Evolutionary conservation across 2,797 vertebrate genomes (phyloP).

Genomic region (Parotocinclus haroldoi): DNA sequence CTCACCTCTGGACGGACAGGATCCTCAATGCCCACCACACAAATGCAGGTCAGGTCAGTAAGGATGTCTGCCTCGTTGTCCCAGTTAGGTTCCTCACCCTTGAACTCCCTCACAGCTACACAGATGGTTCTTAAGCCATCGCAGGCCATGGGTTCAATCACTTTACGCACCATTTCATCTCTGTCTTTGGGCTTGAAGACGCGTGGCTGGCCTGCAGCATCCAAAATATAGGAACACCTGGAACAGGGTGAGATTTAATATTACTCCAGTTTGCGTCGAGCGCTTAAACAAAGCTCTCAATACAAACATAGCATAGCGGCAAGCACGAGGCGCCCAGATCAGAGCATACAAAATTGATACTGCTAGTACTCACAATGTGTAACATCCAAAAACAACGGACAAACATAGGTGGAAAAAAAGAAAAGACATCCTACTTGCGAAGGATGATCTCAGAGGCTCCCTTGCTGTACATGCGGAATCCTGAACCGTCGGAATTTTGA

Average conservation of each 20-base stretch:
- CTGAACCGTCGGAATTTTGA: constrained; percentile 66
- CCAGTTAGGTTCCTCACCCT: constrained; percentile 82
- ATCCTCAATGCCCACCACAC: constrained; percentile 94
- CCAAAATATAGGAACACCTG: constrained; percentile 88
- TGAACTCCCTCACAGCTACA: constrained; percentile 88
- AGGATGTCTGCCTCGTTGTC: constrained; percentile 87
- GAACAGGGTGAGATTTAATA: constrained; percentile 8
- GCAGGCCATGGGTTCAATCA: constrained; percentile 96
- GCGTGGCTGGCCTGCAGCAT: constrained; percentile 74
- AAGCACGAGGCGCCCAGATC: not conserved
- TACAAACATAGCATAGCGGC: constrained; percentile 11
- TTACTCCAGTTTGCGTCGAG: not conserved
- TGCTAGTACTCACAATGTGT: not conserved
- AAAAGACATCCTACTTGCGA: constrained; percentile 77
- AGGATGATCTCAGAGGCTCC: constrained; percentile 94
- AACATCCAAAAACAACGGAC: not conserved
- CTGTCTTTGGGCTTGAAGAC: constrained; percentile 86
- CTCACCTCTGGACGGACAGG: constrained; percentile 92
- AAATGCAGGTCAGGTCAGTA: constrained; percentile 84
- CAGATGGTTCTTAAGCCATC: constrained; percentile 94
- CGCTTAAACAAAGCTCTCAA: constrained; percentile 3
- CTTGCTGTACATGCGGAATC: constrained; percentile 98
- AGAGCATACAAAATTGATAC: constrained; percentile 21
- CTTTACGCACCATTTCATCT: constrained; percentile 89
- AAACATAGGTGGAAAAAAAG: not conserved